Base-by-base conservation (phyloP, 2,888 invertebrate genomes). In the Cosmia trapezina region DNA sequence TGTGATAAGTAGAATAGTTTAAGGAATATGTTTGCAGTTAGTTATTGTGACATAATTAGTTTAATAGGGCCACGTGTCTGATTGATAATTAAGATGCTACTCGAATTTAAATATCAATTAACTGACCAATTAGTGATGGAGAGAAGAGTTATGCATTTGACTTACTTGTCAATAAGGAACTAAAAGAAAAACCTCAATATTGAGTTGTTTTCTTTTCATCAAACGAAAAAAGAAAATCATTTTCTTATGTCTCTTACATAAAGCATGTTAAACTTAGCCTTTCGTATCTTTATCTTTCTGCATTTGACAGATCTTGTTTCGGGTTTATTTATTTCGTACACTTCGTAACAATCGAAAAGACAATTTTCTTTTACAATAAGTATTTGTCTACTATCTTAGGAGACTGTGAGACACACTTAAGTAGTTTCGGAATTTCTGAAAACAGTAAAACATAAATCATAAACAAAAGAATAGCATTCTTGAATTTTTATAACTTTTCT, bases 261-360 rank as follows among this genome's bases (percentile, higher is more conserved):
- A 43, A 28, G 12, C n/a, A 28, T 43, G 22, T 22, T 19, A 37
- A 28, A 57, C 37, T 28, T 17, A 45, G 6, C 19, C 19, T 45
- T 43, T 60, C 22, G 12, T 49, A 54, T 49, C 8, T 60, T 43
- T 37, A 17, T 37, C 12, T 14, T 64, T 60, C 78, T 76, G 76
- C 37, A 60, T 33, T 65, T 60, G 78, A 72, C 76, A 76, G 60
- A 64, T 65, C 49, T 57, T 41, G 33, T 72, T 78, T 71, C 59
- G 49, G n/a, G 4, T 37, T 54, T 47, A 49, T 71, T 60, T 70
- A 33, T 63, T 63, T 19, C 2, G 12, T 57, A 28, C 17, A 33
- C 3, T 62, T 22, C 19, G 22, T n/a, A 49, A 49, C 6, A 47
- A 47, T 33, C 28, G 2, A 14, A 41, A 7, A 14, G 17, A 45